These are phyloP conservation scores for Phalloptychus januarius DNA, from an alignment of 2,797 vertebrate species.

Conservation along the genomic window DNA sequence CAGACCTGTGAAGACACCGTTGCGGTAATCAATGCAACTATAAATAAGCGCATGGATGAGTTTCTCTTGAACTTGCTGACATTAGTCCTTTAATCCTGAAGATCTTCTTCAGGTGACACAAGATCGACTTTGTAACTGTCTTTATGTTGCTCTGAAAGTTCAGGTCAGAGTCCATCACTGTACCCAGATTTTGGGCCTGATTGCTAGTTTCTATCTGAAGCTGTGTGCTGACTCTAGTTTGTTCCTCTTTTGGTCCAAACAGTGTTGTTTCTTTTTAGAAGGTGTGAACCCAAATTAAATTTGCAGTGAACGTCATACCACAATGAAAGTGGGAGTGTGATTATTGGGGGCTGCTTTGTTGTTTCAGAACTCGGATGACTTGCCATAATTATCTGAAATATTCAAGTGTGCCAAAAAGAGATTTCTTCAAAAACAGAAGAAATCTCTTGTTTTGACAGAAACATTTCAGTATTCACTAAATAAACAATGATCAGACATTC, in stretches of 20 bases:
- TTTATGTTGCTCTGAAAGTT: too few relatives aligned
- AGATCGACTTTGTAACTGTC: too few relatives aligned
- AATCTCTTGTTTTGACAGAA: background rate
- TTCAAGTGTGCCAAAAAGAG: background rate
- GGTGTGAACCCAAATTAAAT: background rate
- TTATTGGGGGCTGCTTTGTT: background rate
- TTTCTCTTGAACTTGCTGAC: too few relatives aligned
- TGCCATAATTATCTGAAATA: background rate
- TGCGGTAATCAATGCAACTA: background rate
- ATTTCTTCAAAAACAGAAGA: background rate
- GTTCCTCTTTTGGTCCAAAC: too few relatives aligned
- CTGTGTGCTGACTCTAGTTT: too few relatives aligned
- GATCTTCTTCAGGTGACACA: too few relatives aligned
- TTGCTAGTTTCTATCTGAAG: too few relatives aligned
- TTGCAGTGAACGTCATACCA: background rate
- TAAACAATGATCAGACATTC: background rate
- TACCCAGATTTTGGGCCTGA: too few relatives aligned
- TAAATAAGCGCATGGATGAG: too few relatives aligned
- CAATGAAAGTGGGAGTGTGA: background rate
- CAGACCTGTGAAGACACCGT: background rate
- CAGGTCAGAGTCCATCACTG: too few relatives aligned
- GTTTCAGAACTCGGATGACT: background rate
- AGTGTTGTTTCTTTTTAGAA: background rate
- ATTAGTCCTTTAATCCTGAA: too few relatives aligned
- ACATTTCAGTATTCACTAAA: background rate